Conservation (phyloP, 1,140 invertebrate species). For the Polypedilum vanderplanki region DNA sequence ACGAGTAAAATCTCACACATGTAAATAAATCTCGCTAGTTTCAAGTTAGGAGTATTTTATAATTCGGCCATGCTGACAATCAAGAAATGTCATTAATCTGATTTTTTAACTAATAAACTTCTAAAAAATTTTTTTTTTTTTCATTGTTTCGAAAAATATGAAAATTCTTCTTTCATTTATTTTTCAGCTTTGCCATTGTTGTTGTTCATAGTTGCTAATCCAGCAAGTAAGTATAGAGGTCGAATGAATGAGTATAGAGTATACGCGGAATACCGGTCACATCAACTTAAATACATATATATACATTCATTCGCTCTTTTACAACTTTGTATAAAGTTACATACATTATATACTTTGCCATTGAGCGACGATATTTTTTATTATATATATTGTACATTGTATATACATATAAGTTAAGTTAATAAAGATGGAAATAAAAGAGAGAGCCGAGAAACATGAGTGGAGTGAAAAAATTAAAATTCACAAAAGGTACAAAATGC, state of each 20-base stretch:
- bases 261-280: constrained; percentile 8
- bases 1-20: neutral
- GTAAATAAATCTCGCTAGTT: neutral
- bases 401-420: neutral
- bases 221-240: constrained; percentile 1
- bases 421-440: constrained; percentile 9
- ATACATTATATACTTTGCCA: neutral
- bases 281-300: constrained; percentile 19
- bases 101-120: neutral
- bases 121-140: neutral
- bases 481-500: constrained; percentile 10
- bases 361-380: neutral
- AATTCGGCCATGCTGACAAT: constrained; percentile 4
- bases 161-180: neutral
- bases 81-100: neutral
- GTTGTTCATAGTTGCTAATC: neutral
- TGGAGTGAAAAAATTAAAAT: constrained; percentile 27
- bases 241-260: constrained; percentile 11
- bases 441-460: neutral
- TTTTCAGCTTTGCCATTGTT: too few species aligned
- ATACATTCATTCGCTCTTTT: neutral
- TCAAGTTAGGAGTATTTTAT: neutral
- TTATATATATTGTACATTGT: neutral
- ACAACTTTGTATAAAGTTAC: neutral
- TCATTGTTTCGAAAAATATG: neutral